Evolutionary conservation across 2,113 vertebrate genomes (phyloP), one percentile per base, ranked within the genome.

Genomic region (Marmota monax): DNA sequence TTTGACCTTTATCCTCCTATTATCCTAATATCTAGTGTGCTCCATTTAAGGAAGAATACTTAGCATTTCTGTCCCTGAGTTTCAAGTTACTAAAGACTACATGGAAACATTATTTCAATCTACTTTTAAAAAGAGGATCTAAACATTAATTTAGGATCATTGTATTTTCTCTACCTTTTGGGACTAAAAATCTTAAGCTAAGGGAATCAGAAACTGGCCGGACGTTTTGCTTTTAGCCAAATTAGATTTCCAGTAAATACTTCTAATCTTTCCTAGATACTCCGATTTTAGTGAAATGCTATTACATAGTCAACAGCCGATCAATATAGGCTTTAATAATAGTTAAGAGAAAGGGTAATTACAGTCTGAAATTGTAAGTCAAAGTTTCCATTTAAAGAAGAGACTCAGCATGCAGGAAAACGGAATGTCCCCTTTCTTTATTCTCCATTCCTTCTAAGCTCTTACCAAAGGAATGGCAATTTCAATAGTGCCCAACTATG

Each of bases 221-320:
- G 90, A 90, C 84, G 32, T 84, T 95, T 87, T 96, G 90, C 97
- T 97, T 94, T 98, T 94, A 97, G 84, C 77, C 85, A 94, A 98
- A 96, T 96, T 94, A 96, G 51, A 94, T 96, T 97, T 98, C 96
- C 90, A 87, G 97, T 95, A 97, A 97, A 96, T 97, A 95, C 84
- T 96, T 96, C 80, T 94, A 88, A 93, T 96, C 95, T 90, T 94
- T 94, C 79, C 69, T 89, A 86, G 78, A 94, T 86, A 67, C 34
- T 67, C 56, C 0, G 6, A 89, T 95, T 96, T 98, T 96, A 84
- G 80, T 94, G 84, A 97, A 98, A 97, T 94, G 90, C 76, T 96
- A 90, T 97, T 95, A 95, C 18, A 80, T 84, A 77, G 72, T 87
- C 95, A 92, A 84, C 76, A 72, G 23, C 58, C 0, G 17, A 96